phyloP scores from a whole-genome alignment of 2,888 invertebrate genomes.

The Melanostoma mellinum region DNA sequence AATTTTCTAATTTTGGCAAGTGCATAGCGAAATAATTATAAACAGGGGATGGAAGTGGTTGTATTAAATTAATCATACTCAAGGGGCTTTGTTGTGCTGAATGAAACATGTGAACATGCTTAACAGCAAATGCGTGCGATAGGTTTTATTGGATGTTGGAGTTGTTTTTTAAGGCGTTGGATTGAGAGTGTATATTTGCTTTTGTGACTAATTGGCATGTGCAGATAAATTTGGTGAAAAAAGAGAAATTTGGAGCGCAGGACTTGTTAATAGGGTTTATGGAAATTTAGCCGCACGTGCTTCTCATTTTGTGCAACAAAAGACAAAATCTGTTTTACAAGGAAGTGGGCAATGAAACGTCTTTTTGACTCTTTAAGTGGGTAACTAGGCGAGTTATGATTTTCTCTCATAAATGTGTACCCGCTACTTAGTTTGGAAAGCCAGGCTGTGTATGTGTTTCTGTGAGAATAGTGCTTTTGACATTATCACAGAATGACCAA shows the following conservation, averaged over 20 bases:
- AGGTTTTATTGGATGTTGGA: too few relatives aligned
- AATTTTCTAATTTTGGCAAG: constrained; percentile 57
- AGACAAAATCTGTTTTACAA: too few relatives aligned
- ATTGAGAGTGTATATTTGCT: background rate
- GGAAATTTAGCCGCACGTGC: background rate
- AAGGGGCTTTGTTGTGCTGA: background rate
- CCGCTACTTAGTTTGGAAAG: too few relatives aligned
- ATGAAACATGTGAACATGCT: too few relatives aligned
- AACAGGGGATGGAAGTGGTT: constrained; percentile 10
- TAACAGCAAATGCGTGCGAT: too few relatives aligned
- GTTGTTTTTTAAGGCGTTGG: background rate
- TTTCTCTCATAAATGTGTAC: too few relatives aligned
- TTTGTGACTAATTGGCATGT: constrained; percentile 20
- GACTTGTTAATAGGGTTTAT: background rate
- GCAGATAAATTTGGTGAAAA: constrained; percentile 3
- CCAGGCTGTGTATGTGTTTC: too few relatives aligned
- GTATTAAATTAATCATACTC: constrained; percentile 62
- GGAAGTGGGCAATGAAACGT: too few relatives aligned
- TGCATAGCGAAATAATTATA: constrained; percentile 61
- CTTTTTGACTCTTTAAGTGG: too few relatives aligned
- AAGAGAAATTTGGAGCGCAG: background rate
- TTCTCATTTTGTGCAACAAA: background rate
- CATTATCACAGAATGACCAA: too few relatives aligned
- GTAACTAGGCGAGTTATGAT: too few relatives aligned
- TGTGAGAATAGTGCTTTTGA: too few relatives aligned